Evolutionary conservation across 2,888 invertebrate species (phyloP).

Genomic region (Diaphora mendica): DNA sequence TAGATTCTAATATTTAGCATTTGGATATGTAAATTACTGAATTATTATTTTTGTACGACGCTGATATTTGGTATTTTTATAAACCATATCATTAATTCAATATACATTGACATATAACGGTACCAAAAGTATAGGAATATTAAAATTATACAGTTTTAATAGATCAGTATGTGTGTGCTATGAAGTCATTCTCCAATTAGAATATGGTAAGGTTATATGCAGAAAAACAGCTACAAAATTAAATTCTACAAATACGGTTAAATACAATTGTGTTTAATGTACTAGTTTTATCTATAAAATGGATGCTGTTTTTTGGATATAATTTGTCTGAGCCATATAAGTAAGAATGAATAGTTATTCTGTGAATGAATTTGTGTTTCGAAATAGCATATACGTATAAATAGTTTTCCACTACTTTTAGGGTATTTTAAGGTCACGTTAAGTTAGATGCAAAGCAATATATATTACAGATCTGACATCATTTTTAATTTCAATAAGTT

Average conservation of each 20-base stretch:
- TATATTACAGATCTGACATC: background rate
- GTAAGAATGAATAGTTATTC: background rate
- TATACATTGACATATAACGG: slow-evolving; percentile 5
- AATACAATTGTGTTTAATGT: slow-evolving; percentile 1
- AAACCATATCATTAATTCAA: no score
- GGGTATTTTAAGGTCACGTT: background rate
- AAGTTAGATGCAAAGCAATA: background rate
- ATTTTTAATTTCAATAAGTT: background rate
- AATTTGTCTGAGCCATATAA: slow-evolving; percentile 12
- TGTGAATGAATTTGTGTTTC: slow-evolving; percentile 8
- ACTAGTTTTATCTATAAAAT: slow-evolving; percentile 4
- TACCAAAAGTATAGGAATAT: slow-evolving; percentile 13
- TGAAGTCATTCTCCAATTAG: slow-evolving; percentile 14
- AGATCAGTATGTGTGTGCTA: slow-evolving; percentile 1
- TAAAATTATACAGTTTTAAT: slow-evolving; percentile 14
- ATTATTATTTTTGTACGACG: no score
- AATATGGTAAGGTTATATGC: slow-evolving; percentile 7
- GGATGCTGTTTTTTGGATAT: slow-evolving; percentile 5
- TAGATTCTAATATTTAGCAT: background rate
- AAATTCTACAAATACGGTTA: background rate
- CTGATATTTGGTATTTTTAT: background rate
- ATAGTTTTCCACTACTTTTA: background rate
- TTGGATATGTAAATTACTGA: no score
- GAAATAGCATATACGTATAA: background rate
- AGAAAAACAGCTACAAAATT: slow-evolving; percentile 8